A percentile compares a stretch with the other conserved stretches of the same genome.
phyloP scores from a whole-genome alignment of 2,797 vertebrate species.

The Macropodus opercularis region DNA sequence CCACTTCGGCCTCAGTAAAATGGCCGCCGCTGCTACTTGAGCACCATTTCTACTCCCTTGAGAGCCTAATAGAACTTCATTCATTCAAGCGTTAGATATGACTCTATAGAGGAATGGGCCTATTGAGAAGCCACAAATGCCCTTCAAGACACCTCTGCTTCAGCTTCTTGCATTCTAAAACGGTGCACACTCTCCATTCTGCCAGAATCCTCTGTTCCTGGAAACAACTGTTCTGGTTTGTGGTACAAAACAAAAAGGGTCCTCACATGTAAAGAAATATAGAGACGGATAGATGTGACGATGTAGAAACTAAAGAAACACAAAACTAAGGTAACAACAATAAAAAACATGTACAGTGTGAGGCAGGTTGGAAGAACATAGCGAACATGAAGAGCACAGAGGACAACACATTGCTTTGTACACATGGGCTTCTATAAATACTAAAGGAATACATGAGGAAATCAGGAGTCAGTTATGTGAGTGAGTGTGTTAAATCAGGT shows the following conservation, averaged over 20 bases:
- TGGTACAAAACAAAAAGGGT: background rate
- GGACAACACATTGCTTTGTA: background rate
- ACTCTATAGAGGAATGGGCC: background rate
- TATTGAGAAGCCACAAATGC: background rate
- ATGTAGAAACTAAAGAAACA: no score
- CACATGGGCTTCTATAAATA: background rate
- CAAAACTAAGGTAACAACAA: background rate
- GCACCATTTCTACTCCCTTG: background rate
- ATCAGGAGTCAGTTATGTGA: background rate
- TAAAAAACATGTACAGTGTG: background rate
- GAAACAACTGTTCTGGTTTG: background rate
- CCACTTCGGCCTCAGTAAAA: background rate
- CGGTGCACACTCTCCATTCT: background rate
- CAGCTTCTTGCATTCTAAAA: background rate
- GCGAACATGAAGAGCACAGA: background rate
- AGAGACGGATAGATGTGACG: background rate
- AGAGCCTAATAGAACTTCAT: background rate
- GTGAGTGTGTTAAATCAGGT: background rate
- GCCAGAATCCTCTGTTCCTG: background rate
- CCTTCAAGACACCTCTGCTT: background rate
- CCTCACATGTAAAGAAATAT: background rate
- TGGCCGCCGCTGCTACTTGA: background rate
- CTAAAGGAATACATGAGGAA: background rate
- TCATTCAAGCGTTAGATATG: background rate
- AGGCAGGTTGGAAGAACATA: background rate